Evolutionary conservation across 2,888 invertebrate genomes (phyloP).

Genomic region (Bruchidius siliquastri): DNA sequence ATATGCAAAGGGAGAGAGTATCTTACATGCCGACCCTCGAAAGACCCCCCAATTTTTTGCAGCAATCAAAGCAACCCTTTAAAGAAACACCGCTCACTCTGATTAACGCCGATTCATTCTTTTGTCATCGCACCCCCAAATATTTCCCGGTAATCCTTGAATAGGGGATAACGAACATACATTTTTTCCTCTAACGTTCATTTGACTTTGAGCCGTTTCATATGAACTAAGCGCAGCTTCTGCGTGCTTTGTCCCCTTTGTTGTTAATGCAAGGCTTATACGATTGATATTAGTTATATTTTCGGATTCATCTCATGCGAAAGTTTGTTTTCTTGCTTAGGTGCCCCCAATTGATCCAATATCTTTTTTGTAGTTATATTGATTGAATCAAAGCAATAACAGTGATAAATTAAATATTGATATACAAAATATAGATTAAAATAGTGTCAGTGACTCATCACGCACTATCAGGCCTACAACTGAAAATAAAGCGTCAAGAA

Average conservation of each 20-base stretch:
- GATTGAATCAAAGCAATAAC: too few relatives aligned
- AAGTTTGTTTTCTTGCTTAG: too few relatives aligned
- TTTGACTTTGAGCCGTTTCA: background rate
- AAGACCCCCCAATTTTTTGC: background rate
- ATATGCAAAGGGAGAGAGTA: too few relatives aligned
- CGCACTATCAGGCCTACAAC: too few relatives aligned
- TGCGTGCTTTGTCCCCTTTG: background rate
- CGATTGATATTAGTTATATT: background rate
- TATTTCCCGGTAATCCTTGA: background rate
- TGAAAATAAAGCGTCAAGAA: too few relatives aligned
- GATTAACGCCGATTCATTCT: conserved; percentile 1
- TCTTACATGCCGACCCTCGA: background rate
- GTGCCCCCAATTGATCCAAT: too few relatives aligned
- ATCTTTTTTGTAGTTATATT: too few relatives aligned
- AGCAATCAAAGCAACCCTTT: background rate
- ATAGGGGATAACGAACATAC: background rate
- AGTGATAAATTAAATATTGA: too few relatives aligned
- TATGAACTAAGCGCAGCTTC: background rate
- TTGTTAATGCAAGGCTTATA: background rate
- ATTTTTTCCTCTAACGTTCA: background rate
- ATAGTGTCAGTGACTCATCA: too few relatives aligned
- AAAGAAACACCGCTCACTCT: background rate
- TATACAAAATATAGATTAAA: too few relatives aligned
- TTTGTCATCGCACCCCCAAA: background rate
- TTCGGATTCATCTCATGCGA: background rate